Conservation (phyloP, 2,888 invertebrate genomes). For the Timema podura region DNA sequence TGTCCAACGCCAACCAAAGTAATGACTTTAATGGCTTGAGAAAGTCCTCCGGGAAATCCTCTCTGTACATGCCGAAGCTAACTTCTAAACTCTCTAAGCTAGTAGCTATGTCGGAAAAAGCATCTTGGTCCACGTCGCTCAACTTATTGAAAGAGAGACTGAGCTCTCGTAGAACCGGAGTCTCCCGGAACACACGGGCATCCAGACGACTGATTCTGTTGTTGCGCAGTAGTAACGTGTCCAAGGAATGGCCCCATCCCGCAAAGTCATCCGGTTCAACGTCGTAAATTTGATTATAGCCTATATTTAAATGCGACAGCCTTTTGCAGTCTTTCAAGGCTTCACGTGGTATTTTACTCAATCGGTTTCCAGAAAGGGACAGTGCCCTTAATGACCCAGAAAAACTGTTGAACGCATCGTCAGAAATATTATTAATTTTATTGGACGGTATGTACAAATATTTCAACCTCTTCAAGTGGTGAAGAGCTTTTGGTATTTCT, state of each 20-base stretch:
- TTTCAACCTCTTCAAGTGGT: constrained; percentile 34
- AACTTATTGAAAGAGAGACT: constrained; percentile 47
- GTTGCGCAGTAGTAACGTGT: constrained; percentile 41
- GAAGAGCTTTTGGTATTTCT: constrained; percentile 34
- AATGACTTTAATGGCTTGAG: constrained; percentile 39
- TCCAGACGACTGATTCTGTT: constrained; percentile 40
- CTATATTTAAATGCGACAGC: constrained; percentile 41
- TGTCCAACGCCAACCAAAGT: constrained; percentile 41
- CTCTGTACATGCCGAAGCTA: constrained; percentile 38
- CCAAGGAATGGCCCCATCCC: constrained; percentile 39
- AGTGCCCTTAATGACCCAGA: constrained; percentile 36
- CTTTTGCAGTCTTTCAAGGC: constrained; percentile 38
- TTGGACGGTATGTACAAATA: constrained; percentile 38
- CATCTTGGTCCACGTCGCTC: constrained; percentile 42
- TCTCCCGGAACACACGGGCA: constrained; percentile 40
- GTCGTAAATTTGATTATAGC: constrained; percentile 40
- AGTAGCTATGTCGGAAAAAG: constrained; percentile 39
- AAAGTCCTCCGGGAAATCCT: constrained; percentile 35
- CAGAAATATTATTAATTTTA: constrained; percentile 33
- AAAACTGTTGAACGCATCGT: constrained; percentile 37
- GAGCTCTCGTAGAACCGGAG: constrained; percentile 44
- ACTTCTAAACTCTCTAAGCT: constrained; percentile 42
- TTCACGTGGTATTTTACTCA: constrained; percentile 36
- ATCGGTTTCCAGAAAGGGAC: constrained; percentile 36
- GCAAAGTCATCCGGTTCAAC: constrained; percentile 34